Evolutionary conservation across 2,113 vertebrate species (phyloP).

Genomic region (Cinclus mexicanus): DNA sequence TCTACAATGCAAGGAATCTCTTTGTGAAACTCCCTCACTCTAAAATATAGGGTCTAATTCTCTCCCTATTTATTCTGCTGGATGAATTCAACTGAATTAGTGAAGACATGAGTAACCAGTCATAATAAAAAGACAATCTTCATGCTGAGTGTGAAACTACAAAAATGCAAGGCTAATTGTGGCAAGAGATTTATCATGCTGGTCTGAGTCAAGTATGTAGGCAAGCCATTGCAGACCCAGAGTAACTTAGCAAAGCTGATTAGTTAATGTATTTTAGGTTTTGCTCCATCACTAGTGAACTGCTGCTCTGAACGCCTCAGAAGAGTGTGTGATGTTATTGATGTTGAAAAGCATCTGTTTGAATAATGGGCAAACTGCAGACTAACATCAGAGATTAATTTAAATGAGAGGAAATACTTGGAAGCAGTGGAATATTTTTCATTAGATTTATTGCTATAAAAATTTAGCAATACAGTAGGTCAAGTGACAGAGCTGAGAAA

Average conservation of each 20-base stretch:
- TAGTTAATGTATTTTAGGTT: neutral
- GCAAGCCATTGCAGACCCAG: neutral
- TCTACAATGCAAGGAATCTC: constrained; percentile 4
- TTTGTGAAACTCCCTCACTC: neutral
- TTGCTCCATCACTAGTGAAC: neutral
- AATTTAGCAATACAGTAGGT: neutral
- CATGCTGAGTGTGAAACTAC: neutral
- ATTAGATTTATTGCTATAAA: neutral
- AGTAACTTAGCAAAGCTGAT: neutral
- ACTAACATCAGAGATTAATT: neutral
- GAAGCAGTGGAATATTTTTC: neutral
- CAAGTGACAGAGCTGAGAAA: neutral
- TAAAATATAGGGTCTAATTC: neutral
- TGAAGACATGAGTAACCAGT: neutral
- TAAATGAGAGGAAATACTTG: neutral
- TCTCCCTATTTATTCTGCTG: neutral
- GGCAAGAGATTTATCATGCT: neutral
- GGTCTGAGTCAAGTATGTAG: neutral
- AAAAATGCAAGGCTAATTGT: neutral
- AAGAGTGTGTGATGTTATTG: neutral
- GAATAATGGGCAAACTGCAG: neutral
- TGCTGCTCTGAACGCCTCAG: neutral
- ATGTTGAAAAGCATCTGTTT: neutral
- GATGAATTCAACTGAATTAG: neutral
- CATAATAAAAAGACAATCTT: neutral